Evolutionary conservation across 2,888 invertebrate genomes (phyloP), one percentile per base, ranked within the genome.

Genomic region (Eupithecia exiguata): DNA sequence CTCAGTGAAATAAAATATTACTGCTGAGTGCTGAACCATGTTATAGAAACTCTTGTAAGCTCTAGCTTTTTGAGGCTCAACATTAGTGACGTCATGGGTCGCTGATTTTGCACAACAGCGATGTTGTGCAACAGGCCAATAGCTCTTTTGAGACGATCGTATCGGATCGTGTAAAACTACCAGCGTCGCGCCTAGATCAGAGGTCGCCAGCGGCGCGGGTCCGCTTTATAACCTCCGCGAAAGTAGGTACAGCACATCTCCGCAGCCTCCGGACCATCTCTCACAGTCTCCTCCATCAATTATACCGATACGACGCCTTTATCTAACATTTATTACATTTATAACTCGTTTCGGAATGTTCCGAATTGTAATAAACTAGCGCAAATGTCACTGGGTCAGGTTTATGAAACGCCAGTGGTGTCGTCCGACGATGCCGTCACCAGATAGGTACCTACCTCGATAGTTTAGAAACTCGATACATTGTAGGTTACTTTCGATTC

Each of bases 321-420:
- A 58, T 58, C 25, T 21, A 58, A 58, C 25, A 58, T 62, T 30
- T 35, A 62, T 62, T 62, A 35, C 18, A 62, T 36, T 36, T 65
- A 70, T 71, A 74, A 73, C 76, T 71, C 30, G 74, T 75, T 75
- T 71, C 21, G 58, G 62, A 76, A 66, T 70, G 75, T 65, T 66
- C 70, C 66, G 25, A 71, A 74, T 74, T 12, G 69, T 70, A 70
- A 72, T 77, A 74, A 76, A 72, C 68, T 74, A 72, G 74, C 53
- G 68, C 74, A 72, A 77, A 77, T 77, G 77, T 72, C 77, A 77
- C 68, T 77, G 74, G 77, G 77, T 77, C 77, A 77, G 66, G 40
- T 72, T 77, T 70, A 72, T 67, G 74, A 72, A 76, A 72, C 61
- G 67, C 35, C 16, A 18, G 65, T 71, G 58, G 66, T 73, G 66